These are phyloP conservation scores for Syrmaticus mikado DNA, from an alignment of 2,113 vertebrate species.

Conservation along the genomic window DNA sequence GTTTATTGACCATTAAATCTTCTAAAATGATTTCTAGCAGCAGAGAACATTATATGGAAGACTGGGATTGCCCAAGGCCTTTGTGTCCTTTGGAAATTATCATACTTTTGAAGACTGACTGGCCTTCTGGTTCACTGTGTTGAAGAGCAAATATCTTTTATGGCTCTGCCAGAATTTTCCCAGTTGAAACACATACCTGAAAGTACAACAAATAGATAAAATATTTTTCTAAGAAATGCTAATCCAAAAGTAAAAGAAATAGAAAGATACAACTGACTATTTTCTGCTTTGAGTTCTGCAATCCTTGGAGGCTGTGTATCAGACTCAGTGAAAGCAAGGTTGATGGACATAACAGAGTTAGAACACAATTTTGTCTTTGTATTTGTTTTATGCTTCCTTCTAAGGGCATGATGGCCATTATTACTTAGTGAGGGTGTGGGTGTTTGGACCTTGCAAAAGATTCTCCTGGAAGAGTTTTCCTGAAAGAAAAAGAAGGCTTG, in stretches of 20 bases:
- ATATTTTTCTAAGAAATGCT: neutral
- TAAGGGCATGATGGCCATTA: neutral
- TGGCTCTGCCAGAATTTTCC: neutral
- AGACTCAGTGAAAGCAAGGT: neutral
- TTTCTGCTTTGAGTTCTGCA: neutral
- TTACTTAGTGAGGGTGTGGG: neutral
- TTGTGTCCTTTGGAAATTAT: neutral
- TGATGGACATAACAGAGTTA: neutral
- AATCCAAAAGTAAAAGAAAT: neutral
- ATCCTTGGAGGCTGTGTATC: neutral
- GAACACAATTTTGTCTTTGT: neutral
- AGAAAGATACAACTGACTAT: neutral
- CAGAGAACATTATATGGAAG: constrained; percentile 23
- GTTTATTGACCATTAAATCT: constrained; percentile 20
- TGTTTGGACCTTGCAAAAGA: neutral
- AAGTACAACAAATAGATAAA: neutral
- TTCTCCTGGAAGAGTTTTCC: neutral
- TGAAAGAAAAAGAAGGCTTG: neutral
- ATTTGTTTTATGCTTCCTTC: neutral
- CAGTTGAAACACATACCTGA: neutral
- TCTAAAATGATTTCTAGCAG: constrained; percentile 17
- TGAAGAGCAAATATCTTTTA: neutral
- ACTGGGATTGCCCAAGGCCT: neutral
- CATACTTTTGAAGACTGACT: neutral
- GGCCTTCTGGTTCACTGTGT: neutral